Percentiles rank a stretch among this genome's conserved stretches.
These are phyloP conservation scores for Tauraco hartlaubi DNA, from an alignment of 2,797 vertebrate genomes.

Conservation along the genomic window DNA sequence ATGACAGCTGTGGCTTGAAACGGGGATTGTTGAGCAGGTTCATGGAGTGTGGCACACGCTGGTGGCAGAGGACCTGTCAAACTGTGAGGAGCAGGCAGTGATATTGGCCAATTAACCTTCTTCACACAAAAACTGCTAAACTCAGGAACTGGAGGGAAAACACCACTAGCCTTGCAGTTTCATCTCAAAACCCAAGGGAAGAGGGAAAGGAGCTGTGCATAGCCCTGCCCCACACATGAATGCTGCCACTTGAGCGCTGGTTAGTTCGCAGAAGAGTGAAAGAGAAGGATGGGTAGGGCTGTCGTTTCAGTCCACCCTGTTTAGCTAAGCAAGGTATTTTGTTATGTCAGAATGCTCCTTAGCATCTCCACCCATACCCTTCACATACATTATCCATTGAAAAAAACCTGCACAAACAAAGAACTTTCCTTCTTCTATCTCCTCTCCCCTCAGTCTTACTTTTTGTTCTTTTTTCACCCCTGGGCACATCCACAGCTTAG, in stretches of 20 bases:
- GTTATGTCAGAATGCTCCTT: not conserved
- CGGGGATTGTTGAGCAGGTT: not conserved
- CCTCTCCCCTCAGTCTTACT: not conserved
- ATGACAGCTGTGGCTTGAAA: not conserved
- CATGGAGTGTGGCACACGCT: accelerated
- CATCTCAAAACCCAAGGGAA: not conserved
- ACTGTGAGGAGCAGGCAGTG: not conserved
- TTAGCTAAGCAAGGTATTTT: not conserved
- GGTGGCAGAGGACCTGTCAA: not conserved
- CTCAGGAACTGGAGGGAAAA: not conserved
- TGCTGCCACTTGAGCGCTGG: accelerated
- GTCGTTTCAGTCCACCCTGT: not conserved
- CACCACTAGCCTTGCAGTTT: not conserved
- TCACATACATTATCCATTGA: not conserved
- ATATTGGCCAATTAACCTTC: not conserved
- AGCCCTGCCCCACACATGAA: not conserved
- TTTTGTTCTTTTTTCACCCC: not conserved
- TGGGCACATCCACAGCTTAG: not conserved
- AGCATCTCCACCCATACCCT: not conserved
- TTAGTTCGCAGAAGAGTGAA: not conserved
- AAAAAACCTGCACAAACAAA: not conserved
- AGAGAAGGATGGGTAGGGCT: not conserved
- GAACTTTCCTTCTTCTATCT: not conserved
- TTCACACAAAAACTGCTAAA: not conserved
- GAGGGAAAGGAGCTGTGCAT: not conserved